Conservation (phyloP, 2,888 invertebrate species). For the Buathra laborator region DNA sequence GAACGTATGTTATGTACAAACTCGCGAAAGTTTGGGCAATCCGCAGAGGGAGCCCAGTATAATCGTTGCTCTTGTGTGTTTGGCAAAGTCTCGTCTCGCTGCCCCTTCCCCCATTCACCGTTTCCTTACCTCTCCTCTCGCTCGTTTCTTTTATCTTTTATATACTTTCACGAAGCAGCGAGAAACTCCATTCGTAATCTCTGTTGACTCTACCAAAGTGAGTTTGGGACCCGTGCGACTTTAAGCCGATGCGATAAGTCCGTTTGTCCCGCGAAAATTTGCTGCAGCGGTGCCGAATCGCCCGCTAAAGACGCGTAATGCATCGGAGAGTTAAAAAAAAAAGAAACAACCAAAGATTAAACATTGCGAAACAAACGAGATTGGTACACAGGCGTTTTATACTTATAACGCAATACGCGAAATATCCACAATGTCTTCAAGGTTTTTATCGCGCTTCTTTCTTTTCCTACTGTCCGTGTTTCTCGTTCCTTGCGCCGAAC, state of each 20-base stretch:
- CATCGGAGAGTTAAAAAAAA: neutral
- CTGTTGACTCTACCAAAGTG: slow-evolving; percentile 64
- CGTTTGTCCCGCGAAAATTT: slow-evolving; percentile 12
- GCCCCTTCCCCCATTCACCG: neutral
- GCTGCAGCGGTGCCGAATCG: neutral
- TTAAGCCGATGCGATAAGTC: slow-evolving; percentile 33
- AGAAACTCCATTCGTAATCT: slow-evolving; percentile 72
- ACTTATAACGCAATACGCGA: neutral
- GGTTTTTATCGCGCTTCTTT: neutral
- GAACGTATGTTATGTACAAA: slow-evolving; percentile 1
- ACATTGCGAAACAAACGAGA: slow-evolving; percentile 6
- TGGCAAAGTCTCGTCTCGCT: slow-evolving; percentile 33
- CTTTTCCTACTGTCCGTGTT: slow-evolving; percentile 6
- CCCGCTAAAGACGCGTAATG: neutral
- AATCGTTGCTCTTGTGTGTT: slow-evolving; percentile 52
- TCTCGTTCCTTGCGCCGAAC: neutral
- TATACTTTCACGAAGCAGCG: slow-evolving; percentile 56
- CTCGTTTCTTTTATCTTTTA: slow-evolving; percentile 44
- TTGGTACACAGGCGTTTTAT: neutral
- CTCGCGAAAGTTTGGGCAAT: slow-evolving; percentile 22
- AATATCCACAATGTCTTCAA: neutral
- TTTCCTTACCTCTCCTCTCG: neutral
- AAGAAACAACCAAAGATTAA: neutral
- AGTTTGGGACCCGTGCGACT: slow-evolving; percentile 25
- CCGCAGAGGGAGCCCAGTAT: neutral